Evolutionary conservation across 2,888 invertebrate species (phyloP), one percentile per base, ranked within the genome.

Genomic region (Schrankia costaestrigalis): DNA sequence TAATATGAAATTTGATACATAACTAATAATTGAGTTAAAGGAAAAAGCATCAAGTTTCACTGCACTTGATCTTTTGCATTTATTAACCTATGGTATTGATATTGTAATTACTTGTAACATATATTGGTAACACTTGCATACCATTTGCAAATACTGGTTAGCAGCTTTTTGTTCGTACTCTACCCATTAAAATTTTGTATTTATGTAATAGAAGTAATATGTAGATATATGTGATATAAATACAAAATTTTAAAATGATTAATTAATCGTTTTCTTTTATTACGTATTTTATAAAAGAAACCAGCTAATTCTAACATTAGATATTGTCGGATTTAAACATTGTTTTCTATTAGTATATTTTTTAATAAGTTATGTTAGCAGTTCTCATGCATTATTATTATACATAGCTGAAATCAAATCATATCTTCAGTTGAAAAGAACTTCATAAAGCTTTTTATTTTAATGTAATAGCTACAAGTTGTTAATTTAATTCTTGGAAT

Each of bases 31-130:
- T 74, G 72, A 74, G 63, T 69, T 66, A 73, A 71, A 74, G 62
- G 63, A 63, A 69, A 72, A 66, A 64, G 61, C 67, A 69, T 78
- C 66, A 73, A 79, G 75, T 83, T 83, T 81, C 67, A 81, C 81
- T 86, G 87, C 87, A 88, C 88, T 89, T 84, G 84, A 86, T 87
- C 82, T 88, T 85, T 85, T 88, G 89, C 89, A 88, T 89, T 89
- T 88, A 89, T 88, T 86, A 87, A 87, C 87, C 81, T 86, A 87
- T 75, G 84, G 88, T 87, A 86, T 82, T 83, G 78, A 85, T 84
- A 86, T 83, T 88, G 88, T 89, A 88, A 87, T 88, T 86, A 89
- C 84, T 85, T 89, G 88, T 89, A 89, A 82, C 74, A 84, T 87
- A 88, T 79, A 84, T 76, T 78, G 82, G 77, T 80, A 82, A 82